Percentiles rank a stretch among this genome's conserved stretches.
Conservation (phyloP, 2,113 vertebrate genomes). For the Meriones unguiculatus region DNA sequence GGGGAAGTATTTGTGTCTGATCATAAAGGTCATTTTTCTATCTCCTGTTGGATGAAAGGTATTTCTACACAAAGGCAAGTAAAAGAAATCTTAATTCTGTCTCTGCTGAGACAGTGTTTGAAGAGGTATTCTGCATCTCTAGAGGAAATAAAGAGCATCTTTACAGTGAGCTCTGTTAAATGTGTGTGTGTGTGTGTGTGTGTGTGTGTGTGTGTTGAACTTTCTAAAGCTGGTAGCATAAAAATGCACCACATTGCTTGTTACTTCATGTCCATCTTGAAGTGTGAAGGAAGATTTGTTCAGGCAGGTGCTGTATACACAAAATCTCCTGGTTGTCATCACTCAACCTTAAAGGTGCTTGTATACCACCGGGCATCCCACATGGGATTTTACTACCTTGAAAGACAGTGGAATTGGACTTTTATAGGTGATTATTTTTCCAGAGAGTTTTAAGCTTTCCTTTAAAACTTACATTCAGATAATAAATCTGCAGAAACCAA, state of each 20-base stretch:
- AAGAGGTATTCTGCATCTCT: conserved; percentile 74
- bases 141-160: conserved; percentile 76
- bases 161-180: conserved; percentile 78
- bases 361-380: background rate
- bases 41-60: conserved; percentile 77
- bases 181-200: conserved; percentile 78
- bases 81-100: conserved; percentile 77
- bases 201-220: conserved; percentile 81
- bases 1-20: conserved; percentile 61
- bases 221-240: conserved; percentile 65
- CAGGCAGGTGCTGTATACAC: background rate
- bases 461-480: conserved; percentile 35
- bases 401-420: background rate
- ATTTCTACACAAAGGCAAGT: conserved; percentile 81
- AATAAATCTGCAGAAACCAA: conserved; percentile 20
- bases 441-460: background rate
- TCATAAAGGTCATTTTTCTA: conserved; percentile 66
- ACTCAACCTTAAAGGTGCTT: conserved; percentile 48
- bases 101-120: conserved; percentile 80
- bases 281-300: conserved; percentile 57
- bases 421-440: conserved; percentile 35
- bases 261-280: conserved; percentile 58
- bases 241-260: conserved; percentile 70
- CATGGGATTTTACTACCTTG: background rate
- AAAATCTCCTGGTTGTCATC: conserved; percentile 21